Percentiles rank a stretch among this genome's conserved stretches.
phyloP scores from a whole-genome alignment of 2,113 vertebrate genomes.

The Vulpes ferrilata region DNA sequence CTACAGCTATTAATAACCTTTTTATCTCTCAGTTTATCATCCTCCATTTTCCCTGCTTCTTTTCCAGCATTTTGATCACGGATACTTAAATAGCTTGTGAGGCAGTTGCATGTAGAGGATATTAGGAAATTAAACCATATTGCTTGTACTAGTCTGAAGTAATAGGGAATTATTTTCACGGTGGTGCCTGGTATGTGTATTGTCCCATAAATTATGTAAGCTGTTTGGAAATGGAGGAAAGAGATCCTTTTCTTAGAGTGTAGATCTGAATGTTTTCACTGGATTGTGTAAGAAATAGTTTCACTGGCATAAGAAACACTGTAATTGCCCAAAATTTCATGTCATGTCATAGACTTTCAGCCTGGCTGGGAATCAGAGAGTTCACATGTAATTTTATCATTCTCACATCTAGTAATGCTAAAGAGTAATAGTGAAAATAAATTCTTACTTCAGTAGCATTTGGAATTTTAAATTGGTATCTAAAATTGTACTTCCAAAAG shows the following conservation, averaged over 20 bases:
- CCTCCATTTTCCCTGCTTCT: not conserved
- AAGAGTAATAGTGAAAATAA: slow-evolving; percentile 35
- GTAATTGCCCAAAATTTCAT: not conserved
- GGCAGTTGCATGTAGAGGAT: not conserved
- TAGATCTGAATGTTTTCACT: not conserved
- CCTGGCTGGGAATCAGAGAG: slow-evolving; percentile 30
- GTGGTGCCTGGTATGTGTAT: not conserved
- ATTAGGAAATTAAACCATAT: slow-evolving; percentile 48
- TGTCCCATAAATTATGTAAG: not conserved
- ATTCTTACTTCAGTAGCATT: slow-evolving; percentile 8
- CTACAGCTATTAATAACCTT: slow-evolving; percentile 66
- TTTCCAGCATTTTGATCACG: slow-evolving; percentile 20
- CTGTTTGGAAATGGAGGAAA: slow-evolving; percentile 38
- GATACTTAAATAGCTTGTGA: not conserved
- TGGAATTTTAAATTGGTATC: slow-evolving; percentile 44
- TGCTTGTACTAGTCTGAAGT: not conserved
- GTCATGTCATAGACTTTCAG: not conserved
- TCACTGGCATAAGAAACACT: not conserved
- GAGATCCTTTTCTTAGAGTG: not conserved
- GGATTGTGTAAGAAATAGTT: slow-evolving; percentile 30
- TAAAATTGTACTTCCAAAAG: slow-evolving; percentile 33
- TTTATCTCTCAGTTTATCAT: slow-evolving; percentile 53
- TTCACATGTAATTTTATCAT: slow-evolving; percentile 41
- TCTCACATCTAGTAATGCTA: slow-evolving; percentile 28
- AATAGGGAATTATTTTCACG: slow-evolving; percentile 24